Evolutionary conservation across 2,888 invertebrate genomes (phyloP), one percentile per base, ranked within the genome.

Genomic region (Pristionchus arcanus): DNA sequence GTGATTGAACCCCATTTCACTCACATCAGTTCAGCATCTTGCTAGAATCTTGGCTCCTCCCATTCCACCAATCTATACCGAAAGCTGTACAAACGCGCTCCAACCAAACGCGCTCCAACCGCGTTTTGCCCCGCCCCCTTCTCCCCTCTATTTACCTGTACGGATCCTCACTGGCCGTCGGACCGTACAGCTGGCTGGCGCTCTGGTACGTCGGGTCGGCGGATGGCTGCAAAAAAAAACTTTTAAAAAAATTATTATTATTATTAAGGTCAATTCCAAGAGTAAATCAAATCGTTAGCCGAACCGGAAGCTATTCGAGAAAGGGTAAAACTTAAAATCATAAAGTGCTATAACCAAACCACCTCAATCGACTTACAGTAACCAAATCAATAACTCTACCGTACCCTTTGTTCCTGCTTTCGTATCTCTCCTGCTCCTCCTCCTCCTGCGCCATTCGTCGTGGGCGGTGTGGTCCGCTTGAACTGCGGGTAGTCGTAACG

Each of bases 401-500:
- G 53, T 81, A 81, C 81, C 81, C 49, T 42, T 28, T 77, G 77
- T 81, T 49, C 49, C 25, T 25, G 37, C 81, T 15, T 81, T n/a
- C 19, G 42, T 49, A 49, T 49, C 42, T 49, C 42, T 49, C 42
- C 21, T 81, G 5, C 71, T 71, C 71, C 71, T 2, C 16, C 71
- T 31, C 31, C 71, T 11, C 1, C 34, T 37, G 81, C 13, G 34
- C 34, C 59, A 59, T n/a, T 34, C 1, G 9, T 34, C 34, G 59
- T 21, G 37, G 59, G 84, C 13, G 84, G 84, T 3, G 84, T 19
- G n/a, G n/a, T 15, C 55, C 87, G 71, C 53, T 74, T 71, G 55
- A 88, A 88, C 55, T 88, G 87, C 15, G 87, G 87, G 55, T 88
- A 88, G 55, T 88, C 87, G 74, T 88, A 88, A 19, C 87, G 53